Conservation (phyloP, 2,888 invertebrate species). For the Venustoraphidia nigricollis region DNA sequence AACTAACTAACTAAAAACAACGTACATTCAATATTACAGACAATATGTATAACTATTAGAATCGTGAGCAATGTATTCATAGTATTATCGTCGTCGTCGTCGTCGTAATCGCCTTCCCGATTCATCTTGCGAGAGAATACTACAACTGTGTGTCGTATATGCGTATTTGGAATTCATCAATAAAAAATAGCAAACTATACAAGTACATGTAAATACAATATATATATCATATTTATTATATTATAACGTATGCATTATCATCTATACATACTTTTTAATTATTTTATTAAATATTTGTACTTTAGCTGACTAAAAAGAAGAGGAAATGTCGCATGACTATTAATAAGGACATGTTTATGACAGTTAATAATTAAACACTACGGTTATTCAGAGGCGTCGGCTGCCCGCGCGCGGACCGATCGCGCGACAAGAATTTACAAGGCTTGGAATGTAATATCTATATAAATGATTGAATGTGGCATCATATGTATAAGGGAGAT, state of each 20-base stretch:
- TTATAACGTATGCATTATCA: background rate
- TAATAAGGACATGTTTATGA: conserved; percentile 13
- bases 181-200: conserved; percentile 7
- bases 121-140: too few species aligned
- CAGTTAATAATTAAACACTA: conserved; percentile 8
- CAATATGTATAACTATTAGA: too few species aligned
- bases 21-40: too few species aligned
- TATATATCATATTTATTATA: background rate
- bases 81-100: too few species aligned
- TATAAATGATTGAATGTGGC: background rate
- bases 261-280: background rate
- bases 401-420: conserved; percentile 9
- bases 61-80: too few species aligned
- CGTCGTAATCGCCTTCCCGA: too few species aligned
- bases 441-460: conserved; percentile 20
- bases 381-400: background rate
- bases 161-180: conserved; percentile 2
- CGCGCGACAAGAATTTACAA: conserved; percentile 8
- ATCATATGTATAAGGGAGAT: too few species aligned
- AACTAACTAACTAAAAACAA: too few species aligned
- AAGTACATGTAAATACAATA: background rate
- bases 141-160: too few species aligned
- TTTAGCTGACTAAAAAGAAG: conserved; percentile 67
- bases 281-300: conserved; percentile 51
- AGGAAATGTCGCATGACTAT: conserved; percentile 12